Evolutionary conservation across 2,888 invertebrate genomes (phyloP).

Genomic region (Eupithecia tripunctaria): DNA sequence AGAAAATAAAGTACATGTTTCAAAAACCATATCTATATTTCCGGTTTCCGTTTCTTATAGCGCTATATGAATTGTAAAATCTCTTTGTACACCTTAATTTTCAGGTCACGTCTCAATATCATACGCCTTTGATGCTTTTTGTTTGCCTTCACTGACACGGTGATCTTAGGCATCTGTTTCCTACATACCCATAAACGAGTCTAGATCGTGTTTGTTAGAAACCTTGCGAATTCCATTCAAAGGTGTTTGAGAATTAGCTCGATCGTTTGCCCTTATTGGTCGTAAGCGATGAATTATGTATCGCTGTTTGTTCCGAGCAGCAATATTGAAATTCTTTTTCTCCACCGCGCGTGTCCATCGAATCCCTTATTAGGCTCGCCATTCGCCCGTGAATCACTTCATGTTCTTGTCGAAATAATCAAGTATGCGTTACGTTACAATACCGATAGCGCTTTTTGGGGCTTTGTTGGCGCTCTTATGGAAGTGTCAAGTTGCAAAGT

Average conservation of each 20-base stretch:
- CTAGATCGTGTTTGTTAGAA: slow-evolving; percentile 54
- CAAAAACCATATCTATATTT: slow-evolving; percentile 42
- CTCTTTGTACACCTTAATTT: slow-evolving; percentile 20
- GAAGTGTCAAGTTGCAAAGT: slow-evolving; percentile 23
- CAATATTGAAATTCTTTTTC: slow-evolving; percentile 60
- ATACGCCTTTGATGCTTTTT: slow-evolving; percentile 32
- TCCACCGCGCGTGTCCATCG: slow-evolving; percentile 51
- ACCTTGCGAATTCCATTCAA: slow-evolving; percentile 62
- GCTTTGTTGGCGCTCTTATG: slow-evolving; percentile 34
- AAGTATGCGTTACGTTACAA: slow-evolving; percentile 39
- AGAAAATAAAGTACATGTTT: slow-evolving; percentile 20
- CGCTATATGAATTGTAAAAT: slow-evolving; percentile 37
- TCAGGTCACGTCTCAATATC: slow-evolving; percentile 36
- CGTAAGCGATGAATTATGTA: slow-evolving; percentile 65
- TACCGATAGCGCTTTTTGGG: slow-evolving; percentile 37
- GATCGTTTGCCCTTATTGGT: slow-evolving; percentile 65
- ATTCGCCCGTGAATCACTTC: slow-evolving; percentile 61
- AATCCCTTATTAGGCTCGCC: slow-evolving; percentile 62
- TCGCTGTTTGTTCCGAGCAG: slow-evolving; percentile 55
- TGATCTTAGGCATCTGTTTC: slow-evolving; percentile 63
- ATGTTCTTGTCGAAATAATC: slow-evolving; percentile 54
- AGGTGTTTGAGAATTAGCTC: slow-evolving; percentile 58
- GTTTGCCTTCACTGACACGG: slow-evolving; percentile 45
- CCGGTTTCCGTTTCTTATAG: slow-evolving; percentile 54
- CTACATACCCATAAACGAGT: slow-evolving; percentile 63